A percentile compares a stretch with the other conserved stretches of the same genome.
These are phyloP conservation scores for Acipenser transmontanus DNA, from an alignment of 2,797 vertebrate species.

Conservation along the genomic window DNA sequence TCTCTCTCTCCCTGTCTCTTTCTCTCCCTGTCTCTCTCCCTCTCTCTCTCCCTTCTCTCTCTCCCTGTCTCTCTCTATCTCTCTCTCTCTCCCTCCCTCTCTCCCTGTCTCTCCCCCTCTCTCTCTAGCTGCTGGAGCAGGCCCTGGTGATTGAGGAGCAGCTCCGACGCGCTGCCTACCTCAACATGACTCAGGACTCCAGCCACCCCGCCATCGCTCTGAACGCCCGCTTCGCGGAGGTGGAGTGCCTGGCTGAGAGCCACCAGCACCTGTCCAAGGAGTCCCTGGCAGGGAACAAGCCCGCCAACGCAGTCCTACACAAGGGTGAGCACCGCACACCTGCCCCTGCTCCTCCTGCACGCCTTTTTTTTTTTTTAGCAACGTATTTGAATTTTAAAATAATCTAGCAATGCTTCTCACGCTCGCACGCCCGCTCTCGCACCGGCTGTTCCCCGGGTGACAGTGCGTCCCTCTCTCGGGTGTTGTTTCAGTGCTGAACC, in stretches of 20 bases:
- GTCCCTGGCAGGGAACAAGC: slow-evolving; percentile 93
- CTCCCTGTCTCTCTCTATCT: neutral
- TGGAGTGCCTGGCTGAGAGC: slow-evolving; percentile 95
- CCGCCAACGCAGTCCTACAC: slow-evolving; percentile 91
- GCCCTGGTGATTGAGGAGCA: slow-evolving; percentile 97
- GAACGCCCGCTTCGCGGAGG: slow-evolving; percentile 88
- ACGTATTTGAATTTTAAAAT: neutral
- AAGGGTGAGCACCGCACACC: slow-evolving; percentile 65
- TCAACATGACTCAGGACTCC: slow-evolving; percentile 95
- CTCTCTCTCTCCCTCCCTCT: neutral
- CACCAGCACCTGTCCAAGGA: slow-evolving; percentile 98
- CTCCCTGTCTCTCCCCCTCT: neutral
- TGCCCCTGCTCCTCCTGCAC: too few species aligned
- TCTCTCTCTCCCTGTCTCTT: neutral
- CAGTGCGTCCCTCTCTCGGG: neutral
- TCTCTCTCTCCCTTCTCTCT: neutral
- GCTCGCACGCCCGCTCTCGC: neutral
- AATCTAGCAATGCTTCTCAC: neutral
- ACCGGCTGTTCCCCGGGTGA: too few species aligned
- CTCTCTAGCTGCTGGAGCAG: slow-evolving; percentile 83
- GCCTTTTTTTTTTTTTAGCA: neutral
- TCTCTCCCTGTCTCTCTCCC: neutral
- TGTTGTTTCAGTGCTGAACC: slow-evolving; percentile 80
- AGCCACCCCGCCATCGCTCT: slow-evolving; percentile 91
- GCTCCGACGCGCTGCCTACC: slow-evolving; percentile 85